phyloP scores from a whole-genome alignment of 2,888 invertebrate genomes.

The Nebria salina region DNA sequence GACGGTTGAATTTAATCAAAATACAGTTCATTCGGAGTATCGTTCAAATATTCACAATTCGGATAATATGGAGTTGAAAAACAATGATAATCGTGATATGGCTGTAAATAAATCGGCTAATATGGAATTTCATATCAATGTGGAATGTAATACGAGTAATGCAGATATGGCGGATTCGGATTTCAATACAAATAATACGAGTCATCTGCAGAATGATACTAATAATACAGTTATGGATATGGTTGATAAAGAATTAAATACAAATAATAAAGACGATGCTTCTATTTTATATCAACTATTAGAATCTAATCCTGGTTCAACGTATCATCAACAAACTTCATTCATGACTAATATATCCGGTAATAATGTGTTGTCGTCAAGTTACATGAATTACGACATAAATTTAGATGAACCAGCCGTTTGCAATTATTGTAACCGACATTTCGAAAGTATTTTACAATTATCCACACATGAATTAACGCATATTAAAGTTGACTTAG shows the following conservation, averaged over 20 bases:
- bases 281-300: not conserved
- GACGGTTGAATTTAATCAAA: not conserved
- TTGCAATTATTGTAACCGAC: constrained; percentile 57
- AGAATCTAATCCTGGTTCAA: not conserved
- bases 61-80: not conserved
- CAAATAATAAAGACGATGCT: not conserved
- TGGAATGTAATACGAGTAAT: not conserved
- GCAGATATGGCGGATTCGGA: not conserved
- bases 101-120: no score
- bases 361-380: not conserved
- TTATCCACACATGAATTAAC: constrained; percentile 58
- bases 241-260: not conserved
- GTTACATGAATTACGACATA: not conserved
- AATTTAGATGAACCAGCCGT: constrained; percentile 49
- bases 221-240: not conserved
- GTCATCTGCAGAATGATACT: no score
- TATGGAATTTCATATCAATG: not conserved
- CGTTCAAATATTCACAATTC: not conserved
- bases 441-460: constrained; percentile 55
- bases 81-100: not conserved
- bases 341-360: not conserved
- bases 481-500: constrained; percentile 59
- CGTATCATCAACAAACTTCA: not conserved
- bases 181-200: no score
- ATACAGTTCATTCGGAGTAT: not conserved